phyloP scores from a whole-genome alignment of 2,113 vertebrate species.

The Boulengeromyrus knoepffleri region DNA sequence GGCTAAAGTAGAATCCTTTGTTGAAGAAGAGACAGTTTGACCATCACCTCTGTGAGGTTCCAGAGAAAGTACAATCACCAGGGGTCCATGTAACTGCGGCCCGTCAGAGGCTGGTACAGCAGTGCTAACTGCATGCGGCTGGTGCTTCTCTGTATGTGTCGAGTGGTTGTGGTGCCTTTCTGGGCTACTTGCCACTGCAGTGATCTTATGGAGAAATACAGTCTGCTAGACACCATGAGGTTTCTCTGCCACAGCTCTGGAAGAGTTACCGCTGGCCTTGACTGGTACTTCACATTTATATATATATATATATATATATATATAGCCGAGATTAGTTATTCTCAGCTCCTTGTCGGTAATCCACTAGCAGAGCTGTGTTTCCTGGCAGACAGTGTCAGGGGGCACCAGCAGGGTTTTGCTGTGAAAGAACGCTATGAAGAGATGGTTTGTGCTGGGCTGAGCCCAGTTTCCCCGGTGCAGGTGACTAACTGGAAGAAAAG shows the following conservation, averaged over 20 bases:
- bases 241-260: not conserved
- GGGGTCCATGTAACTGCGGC: not conserved
- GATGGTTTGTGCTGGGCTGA: not conserved
- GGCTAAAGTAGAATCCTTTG: not conserved
- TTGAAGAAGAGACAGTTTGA: not conserved
- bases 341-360: not conserved
- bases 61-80: not conserved
- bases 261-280: not conserved
- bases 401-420: not conserved
- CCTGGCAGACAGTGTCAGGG: not conserved
- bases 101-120: not conserved
- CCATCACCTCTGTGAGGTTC: not conserved
- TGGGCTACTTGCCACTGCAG: not conserved
- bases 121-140: not conserved
- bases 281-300: not conserved
- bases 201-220: not conserved
- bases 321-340: not conserved
- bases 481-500: not conserved
- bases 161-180: not conserved
- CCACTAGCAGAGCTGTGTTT: not conserved
- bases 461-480: not conserved
- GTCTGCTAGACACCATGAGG: not conserved
- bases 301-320: not conserved
- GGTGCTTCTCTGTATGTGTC: not conserved
- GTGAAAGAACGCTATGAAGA: not conserved